These are phyloP conservation scores for Trisateles emortualis DNA, from an alignment of 2,888 invertebrate species.

Conservation along the genomic window DNA sequence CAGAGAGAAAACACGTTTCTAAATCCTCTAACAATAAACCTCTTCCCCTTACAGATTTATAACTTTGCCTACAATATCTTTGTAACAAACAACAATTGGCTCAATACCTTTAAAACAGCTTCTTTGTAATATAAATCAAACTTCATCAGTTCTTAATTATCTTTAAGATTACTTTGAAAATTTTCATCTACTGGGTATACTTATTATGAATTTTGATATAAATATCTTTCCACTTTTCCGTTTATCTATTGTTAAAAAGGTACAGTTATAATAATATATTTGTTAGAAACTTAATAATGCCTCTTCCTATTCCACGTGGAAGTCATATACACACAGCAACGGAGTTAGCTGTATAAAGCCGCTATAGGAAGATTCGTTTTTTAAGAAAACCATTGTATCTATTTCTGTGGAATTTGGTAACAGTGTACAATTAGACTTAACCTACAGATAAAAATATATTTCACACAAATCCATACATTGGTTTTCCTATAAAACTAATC, in stretches of 20 bases:
- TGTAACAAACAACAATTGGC: slow-evolving; percentile 7
- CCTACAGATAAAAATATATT: too few species aligned
- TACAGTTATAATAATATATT: slow-evolving; percentile 47
- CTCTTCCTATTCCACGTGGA: slow-evolving; percentile 21
- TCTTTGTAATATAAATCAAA: slow-evolving; percentile 28
- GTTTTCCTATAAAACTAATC: too few species aligned
- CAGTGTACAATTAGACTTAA: too few species aligned
- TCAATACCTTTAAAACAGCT: slow-evolving; percentile 8
- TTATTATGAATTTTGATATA: slow-evolving; percentile 39
- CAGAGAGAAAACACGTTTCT: not conserved
- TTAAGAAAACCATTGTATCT: too few species aligned
- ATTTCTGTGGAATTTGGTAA: too few species aligned
- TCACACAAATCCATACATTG: too few species aligned
- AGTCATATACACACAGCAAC: too few species aligned
- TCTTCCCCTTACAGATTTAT: not conserved
- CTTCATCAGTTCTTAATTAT: slow-evolving; percentile 36
- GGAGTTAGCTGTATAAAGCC: too few species aligned
- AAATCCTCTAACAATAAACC: not conserved
- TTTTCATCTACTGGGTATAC: slow-evolving; percentile 27
- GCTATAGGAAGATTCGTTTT: too few species aligned
- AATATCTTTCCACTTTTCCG: slow-evolving; percentile 26
- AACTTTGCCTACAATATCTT: slow-evolving; percentile 1
- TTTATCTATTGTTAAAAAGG: slow-evolving; percentile 16
- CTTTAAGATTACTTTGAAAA: slow-evolving; percentile 33
- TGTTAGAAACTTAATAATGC: slow-evolving; percentile 36